A percentile compares a stretch with the other conserved stretches of the same genome.
phyloP scores from a whole-genome alignment of 2,888 invertebrate genomes.

The Hoplodrina ambigua region DNA sequence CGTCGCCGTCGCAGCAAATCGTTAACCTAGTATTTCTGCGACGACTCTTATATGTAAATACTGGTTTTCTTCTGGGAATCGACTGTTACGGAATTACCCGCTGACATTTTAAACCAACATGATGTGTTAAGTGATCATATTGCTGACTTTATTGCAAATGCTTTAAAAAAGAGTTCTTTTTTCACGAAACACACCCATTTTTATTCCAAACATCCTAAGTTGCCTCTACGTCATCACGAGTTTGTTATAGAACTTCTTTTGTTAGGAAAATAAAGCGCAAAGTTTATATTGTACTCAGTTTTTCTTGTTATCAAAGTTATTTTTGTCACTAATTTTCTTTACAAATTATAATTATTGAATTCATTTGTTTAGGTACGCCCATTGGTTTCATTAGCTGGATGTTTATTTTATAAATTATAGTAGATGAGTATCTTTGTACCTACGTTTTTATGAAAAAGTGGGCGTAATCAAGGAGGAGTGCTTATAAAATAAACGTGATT shows the following conservation, averaged over 20 bases:
- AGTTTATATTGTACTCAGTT: constrained; percentile 6
- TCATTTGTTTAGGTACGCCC: not conserved
- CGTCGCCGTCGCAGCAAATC: constrained; percentile 73
- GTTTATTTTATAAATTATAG: not conserved
- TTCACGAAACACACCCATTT: not conserved
- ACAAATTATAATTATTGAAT: not conserved
- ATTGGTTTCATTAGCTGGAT: not conserved
- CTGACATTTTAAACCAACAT: constrained; percentile 40
- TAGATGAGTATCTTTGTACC: not conserved
- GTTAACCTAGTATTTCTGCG: constrained; percentile 79
- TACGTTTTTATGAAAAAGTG: not conserved
- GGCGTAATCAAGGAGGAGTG: not conserved
- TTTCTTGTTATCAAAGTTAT: not conserved
- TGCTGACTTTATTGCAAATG: not conserved
- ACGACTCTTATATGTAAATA: constrained; percentile 51
- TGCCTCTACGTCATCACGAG: not conserved
- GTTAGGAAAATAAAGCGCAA: not conserved
- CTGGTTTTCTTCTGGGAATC: constrained; percentile 45
- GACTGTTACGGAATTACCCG: constrained; percentile 23
- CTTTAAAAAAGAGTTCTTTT: not conserved
- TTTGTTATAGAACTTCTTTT: not conserved
- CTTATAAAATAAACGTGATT: constrained; percentile 12
- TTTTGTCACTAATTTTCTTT: constrained; percentile 18
- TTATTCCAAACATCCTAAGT: too few relatives aligned
- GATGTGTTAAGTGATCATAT: constrained; percentile 33